Evolutionary conservation across 2,797 vertebrate species (phyloP).

Genomic region (Tinamus major): DNA sequence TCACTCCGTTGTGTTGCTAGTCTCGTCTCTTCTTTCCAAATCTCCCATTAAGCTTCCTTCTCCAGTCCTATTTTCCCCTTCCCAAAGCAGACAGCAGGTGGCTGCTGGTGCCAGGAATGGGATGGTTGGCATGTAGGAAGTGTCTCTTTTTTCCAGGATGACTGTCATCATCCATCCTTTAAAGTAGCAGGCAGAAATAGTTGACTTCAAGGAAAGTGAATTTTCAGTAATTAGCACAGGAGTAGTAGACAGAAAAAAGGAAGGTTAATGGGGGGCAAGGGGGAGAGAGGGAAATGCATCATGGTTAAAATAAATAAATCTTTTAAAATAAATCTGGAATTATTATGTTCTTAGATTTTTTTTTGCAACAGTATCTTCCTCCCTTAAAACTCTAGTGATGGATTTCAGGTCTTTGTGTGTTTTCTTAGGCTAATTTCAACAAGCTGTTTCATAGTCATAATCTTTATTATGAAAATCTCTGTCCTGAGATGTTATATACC

Average conservation of each 20-base stretch:
- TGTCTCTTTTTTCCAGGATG: rapidly evolving
- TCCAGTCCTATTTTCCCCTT: neutral
- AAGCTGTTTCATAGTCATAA: slow-evolving; percentile 2
- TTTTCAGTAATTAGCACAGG: neutral
- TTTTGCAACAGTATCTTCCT: neutral
- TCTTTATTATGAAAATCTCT: slow-evolving; percentile 49
- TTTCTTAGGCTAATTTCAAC: slow-evolving; percentile 40
- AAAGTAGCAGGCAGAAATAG: neutral
- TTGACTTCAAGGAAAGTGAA: neutral
- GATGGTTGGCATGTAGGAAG: rapidly evolving
- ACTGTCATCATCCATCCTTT: neutral
- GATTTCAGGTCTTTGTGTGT: neutral
- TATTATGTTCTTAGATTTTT: neutral
- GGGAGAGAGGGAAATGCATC: neutral
- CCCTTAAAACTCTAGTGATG: neutral
- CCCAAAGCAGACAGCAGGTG: neutral
- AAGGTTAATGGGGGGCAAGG: neutral
- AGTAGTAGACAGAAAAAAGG: neutral
- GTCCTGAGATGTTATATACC: slow-evolving; percentile 17
- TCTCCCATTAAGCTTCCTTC: neutral
- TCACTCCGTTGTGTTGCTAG: rapidly evolving
- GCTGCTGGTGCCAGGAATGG: neutral
- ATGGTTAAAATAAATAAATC: too few species aligned
- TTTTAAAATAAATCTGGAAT: neutral
- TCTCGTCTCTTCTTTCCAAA: neutral